Base-by-base conservation (phyloP, 1,140 invertebrate genomes). In the Drosophila oshimai region DNA sequence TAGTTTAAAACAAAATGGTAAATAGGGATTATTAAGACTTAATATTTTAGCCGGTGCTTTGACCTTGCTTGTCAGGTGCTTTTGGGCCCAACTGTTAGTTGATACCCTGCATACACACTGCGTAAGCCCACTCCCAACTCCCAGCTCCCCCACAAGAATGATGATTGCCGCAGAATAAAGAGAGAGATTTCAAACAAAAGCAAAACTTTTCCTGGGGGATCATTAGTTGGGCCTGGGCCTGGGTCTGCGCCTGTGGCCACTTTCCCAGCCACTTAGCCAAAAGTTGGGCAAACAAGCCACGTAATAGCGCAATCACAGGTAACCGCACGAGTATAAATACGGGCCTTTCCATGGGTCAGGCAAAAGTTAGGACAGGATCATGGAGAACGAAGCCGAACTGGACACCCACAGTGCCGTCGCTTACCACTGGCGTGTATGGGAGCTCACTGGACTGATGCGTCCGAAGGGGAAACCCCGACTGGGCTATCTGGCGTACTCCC, bases 381-480 rank as follows among this genome's bases (percentile, higher is more conserved):
- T 42, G 24, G 26, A 33, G 2, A 6, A 4, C 0, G 4, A 36
- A 2, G 1, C 1, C 4, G 0, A 57, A 7, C 37, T 84, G 55
- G 47, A 75, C 33, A 87, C 81, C 0, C 84, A 89, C 31, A 29
- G 33, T 2, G 88, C 75, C 0, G 55, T 90, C 6, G 17, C 18
- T 0, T 81, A 88, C 44, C 88, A 90, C 39, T 90, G 72, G 75
- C 42, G 58, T 0, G 73, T 90, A 0, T 90, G 88, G 88, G 12
- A 75, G 46, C 34, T 76, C 2, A 88, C 67, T 13, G 88, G 88
- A 0, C 15, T 90, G 2, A 58, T 89, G 9, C 45, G 33, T 4
- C 70, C 71, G 1, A 1, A 33, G 13, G 33, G 49, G 0, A 29
- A 57, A 5, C n/a, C 46, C 1, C 15, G 33, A 1, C 0, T 6